phyloP scores from a whole-genome alignment of 1,140 invertebrate genomes.

The Philotrypesis tridentata region DNA sequence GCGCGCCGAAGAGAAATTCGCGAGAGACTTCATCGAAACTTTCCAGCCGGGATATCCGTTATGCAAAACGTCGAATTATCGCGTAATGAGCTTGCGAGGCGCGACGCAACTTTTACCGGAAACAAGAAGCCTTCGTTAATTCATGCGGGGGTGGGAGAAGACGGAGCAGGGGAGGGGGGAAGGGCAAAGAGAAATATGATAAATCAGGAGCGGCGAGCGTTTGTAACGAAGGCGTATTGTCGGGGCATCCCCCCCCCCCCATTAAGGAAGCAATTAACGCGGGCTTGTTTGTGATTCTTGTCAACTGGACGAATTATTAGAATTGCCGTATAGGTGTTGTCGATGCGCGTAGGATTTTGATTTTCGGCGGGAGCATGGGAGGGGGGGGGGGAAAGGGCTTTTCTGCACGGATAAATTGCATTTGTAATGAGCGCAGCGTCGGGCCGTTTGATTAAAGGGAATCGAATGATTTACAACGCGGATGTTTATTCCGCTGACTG shows the following conservation, averaged over 20 bases:
- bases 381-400: neutral
- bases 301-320: conserved; percentile 18
- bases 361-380: too few relatives aligned
- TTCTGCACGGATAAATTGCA: neutral
- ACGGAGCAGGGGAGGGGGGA: neutral
- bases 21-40: neutral
- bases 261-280: conserved; percentile 30
- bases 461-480: neutral
- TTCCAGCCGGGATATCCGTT: neutral
- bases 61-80: neutral
- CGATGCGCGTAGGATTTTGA: neutral
- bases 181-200: neutral
- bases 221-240: conserved; percentile 42
- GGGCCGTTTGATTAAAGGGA: neutral
- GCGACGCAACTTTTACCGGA: neutral
- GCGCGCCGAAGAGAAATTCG: neutral
- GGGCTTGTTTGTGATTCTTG: neutral
- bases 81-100: neutral
- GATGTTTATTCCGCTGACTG: neutral
- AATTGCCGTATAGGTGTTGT: neutral
- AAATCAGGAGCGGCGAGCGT: conserved; percentile 16
- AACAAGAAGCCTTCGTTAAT: conserved; percentile 27
- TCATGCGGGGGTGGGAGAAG: neutral
- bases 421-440: neutral
- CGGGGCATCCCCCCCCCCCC: too few relatives aligned